Evolutionary conservation across 1,140 invertebrate genomes (phyloP), one percentile per base, ranked within the genome.

Genomic region (Apis laboriosa): DNA sequence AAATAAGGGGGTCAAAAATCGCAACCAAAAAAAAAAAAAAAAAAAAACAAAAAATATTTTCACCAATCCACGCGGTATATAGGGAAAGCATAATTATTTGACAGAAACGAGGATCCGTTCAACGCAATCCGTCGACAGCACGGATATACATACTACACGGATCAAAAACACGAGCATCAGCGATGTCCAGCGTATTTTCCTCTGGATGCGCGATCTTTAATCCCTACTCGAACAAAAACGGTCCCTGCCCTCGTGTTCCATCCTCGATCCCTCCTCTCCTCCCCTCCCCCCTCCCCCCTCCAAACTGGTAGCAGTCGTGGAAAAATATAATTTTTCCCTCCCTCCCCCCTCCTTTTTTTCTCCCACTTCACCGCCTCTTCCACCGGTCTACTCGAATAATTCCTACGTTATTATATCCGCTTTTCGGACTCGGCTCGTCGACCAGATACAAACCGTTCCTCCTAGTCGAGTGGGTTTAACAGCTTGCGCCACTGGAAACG

Each of bases 361-460:
- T 71, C 28, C 34, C 13, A 19, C 12, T 9, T 53, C 13, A 12
- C 43, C 24, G 8, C 17, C 60, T 34, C 28, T 15, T 15, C 17
- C 71, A 21, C 21, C 64, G 9, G 49, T 21, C 72, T 75, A 75
- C 9, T 60, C 80, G 56, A 68, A 82, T 82, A 82, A 88, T 88
- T 85, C 86, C 86, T 83, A 82, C 86, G 88, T 88, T 88, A 88
- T 88, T 88, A 88, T 88, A 88, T 88, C 87, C 87, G 87, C 86
- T 88, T 88, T 88, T 88, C 87, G 78, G 53, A 21, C 79, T 49
- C 55, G 34, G 60, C 51, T 64, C 74, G 81, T 43, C 68, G 12
- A 19, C 66, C 82, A 79, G 82, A 79, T 79, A 81, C 66, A 78
- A 72, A 70, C 61, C 81, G 68, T 78, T 85, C 56, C 60, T 51